Conservation (phyloP, 2,113 vertebrate genomes). For the Pyxicephalus adspersus region DNA sequence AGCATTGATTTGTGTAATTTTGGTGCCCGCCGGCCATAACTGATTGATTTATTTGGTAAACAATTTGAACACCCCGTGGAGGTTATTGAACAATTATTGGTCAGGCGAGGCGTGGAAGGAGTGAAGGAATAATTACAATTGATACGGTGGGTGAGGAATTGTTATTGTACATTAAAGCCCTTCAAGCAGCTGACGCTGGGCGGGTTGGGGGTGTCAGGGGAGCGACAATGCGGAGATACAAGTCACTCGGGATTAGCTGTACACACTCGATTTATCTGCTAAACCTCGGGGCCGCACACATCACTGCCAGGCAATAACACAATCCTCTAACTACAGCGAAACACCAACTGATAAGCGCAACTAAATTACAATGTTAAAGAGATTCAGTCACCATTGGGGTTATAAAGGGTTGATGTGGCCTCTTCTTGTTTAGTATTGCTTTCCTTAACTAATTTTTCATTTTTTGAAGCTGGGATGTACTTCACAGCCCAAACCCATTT, state of each 20-base stretch:
- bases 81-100: conserved; percentile 44
- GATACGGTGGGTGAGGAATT: conserved; percentile 22
- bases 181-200: neutral
- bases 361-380: too few species aligned
- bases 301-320: neutral
- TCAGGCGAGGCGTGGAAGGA: neutral
- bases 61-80: conserved; percentile 11
- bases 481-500: too few species aligned
- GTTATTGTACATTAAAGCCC: conserved; percentile 13
- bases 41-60: conserved; percentile 43
- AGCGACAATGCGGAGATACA: neutral
- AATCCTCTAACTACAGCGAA: too few species aligned
- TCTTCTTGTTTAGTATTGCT: too few species aligned
- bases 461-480: too few species aligned
- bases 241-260: conserved; percentile 14
- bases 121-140: conserved; percentile 20
- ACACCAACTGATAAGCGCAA: too few species aligned
- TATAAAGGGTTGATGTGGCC: too few species aligned
- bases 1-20: conserved; percentile 17
- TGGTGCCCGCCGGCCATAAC: neutral
- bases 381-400: too few species aligned
- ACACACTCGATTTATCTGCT: conserved; percentile 30
- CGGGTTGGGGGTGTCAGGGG: neutral
- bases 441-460: too few species aligned
- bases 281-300: conserved; percentile 5